Conservation (phyloP, 2,888 invertebrate genomes). For the Volucella zonaria region DNA sequence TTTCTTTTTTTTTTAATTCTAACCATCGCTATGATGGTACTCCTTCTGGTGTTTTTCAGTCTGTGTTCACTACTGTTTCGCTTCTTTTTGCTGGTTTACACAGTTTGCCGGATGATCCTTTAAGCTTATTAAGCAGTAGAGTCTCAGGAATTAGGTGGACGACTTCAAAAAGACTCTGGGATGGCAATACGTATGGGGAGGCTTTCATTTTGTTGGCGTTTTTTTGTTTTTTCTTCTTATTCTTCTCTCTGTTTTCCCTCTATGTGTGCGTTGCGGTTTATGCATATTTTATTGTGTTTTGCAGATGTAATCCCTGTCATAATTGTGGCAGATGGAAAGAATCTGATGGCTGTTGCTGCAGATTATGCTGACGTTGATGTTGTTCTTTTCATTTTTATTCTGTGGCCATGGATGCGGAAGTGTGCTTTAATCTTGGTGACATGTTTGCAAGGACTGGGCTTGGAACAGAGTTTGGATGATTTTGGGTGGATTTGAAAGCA, state of each 20-base stretch:
- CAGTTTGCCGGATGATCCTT: constrained; percentile 64
- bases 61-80: constrained; percentile 28
- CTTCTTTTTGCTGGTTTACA: constrained; percentile 42
- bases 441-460: not conserved
- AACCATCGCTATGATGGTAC: constrained; percentile 25
- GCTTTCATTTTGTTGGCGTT: not conserved
- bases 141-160: constrained; percentile 54
- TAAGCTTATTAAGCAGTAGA: constrained; percentile 69
- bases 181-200: constrained; percentile 1
- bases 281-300: constrained; percentile 56
- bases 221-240: not conserved
- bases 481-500: too few relatives aligned
- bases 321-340: constrained; percentile 50
- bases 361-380: constrained; percentile 14
- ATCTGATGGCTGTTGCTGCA: constrained; percentile 10
- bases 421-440: not conserved
- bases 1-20: constrained; percentile 15
- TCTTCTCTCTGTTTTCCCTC: constrained; percentile 9
- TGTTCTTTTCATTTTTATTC: constrained; percentile 14
- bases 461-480: too few relatives aligned
- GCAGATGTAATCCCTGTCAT: constrained; percentile 57
- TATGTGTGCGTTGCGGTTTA: constrained; percentile 54
- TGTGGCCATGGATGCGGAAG: not conserved
- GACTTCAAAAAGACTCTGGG: constrained; percentile 46
- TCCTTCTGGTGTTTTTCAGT: constrained; percentile 9